Evolutionary conservation across 2,797 vertebrate species (phyloP), one percentile per base, ranked within the genome.

Genomic region (Lates japonicus): DNA sequence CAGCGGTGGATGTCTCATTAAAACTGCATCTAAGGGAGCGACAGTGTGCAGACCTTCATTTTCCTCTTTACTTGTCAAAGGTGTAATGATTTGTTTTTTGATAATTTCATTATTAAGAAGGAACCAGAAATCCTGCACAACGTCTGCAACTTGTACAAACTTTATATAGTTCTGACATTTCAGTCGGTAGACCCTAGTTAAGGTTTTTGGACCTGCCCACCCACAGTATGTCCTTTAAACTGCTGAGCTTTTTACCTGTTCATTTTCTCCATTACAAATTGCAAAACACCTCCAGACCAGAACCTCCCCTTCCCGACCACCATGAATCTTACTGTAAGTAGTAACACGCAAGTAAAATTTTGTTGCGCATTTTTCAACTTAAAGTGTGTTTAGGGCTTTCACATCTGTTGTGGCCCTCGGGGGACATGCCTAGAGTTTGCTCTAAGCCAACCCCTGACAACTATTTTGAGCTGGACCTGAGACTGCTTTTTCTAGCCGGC

Each of bases 401-500:
- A 82, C 84, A 77, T 80, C 66, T 55, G 76, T 59, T 48, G 70
- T 49, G 37, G 49, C 65, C 74, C 79, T 59, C 44, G 0, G 60
- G 83, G 79, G 81, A 87, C 78, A 41, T 48, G 83, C 80, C 82
- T 48, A 4, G 33, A 74, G 82, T 81, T 86, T 37, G 65, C 85
- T 78, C 19, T 35, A 0, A 81, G 81, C 84, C 68, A 58, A 73
- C 67, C 78, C 66, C 70, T 33, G 59, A 79, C 85, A 82, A 78
- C 86, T 85, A 79, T 89, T 88, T 83, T 67, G 72, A 89, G 89
- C 75, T 59, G 83, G 83, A 87, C 90, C 77, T 1, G 71, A 77
- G 70, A 77, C 83, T 69, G 84, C 83, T 83, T 87, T 29, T 83
- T 87, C 42, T 41, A 77, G 84, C 82, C 76, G n/a, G 70, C 90